Percentiles rank a stretch among this genome's conserved stretches.
Conservation (phyloP, 2,888 invertebrate genomes). For the Muschampia plurimacula region DNA sequence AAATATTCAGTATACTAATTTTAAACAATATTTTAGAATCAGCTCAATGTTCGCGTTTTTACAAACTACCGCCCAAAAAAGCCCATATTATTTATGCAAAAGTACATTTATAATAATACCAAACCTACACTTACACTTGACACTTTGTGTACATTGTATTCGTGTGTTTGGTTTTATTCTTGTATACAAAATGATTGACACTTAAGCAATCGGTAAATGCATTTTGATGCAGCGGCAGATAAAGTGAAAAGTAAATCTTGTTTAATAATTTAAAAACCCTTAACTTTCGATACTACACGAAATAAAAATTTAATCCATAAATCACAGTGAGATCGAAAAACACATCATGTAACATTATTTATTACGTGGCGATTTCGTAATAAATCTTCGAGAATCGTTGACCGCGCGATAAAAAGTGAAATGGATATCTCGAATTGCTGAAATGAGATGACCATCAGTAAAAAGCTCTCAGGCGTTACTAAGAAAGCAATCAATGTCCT, state of each 20-base stretch:
- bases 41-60: no score
- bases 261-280: neutral
- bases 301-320: neutral
- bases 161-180: neutral
- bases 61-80: no score
- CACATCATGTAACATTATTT: constrained; percentile 25
- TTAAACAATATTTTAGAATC: no score
- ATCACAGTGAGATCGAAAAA: neutral
- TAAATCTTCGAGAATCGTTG: constrained; percentile 27
- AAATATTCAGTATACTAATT: no score
- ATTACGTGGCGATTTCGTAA: constrained; percentile 17
- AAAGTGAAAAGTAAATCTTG: neutral
- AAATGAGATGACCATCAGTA: constrained; percentile 5
- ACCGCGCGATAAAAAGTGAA: constrained; percentile 30
- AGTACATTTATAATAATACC: no score
- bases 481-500: constrained; percentile 25
- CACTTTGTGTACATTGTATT: no score
- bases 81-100: no score
- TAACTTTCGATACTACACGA: neutral
- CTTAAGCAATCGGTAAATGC: neutral
- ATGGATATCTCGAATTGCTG: constrained; percentile 24
- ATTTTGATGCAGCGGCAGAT: neutral
- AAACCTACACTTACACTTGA: no score
- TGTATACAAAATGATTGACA: neutral
- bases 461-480: constrained; percentile 14